Base-by-base conservation (phyloP, 1,140 invertebrate genomes). In the Steinernema feltiae region DNA sequence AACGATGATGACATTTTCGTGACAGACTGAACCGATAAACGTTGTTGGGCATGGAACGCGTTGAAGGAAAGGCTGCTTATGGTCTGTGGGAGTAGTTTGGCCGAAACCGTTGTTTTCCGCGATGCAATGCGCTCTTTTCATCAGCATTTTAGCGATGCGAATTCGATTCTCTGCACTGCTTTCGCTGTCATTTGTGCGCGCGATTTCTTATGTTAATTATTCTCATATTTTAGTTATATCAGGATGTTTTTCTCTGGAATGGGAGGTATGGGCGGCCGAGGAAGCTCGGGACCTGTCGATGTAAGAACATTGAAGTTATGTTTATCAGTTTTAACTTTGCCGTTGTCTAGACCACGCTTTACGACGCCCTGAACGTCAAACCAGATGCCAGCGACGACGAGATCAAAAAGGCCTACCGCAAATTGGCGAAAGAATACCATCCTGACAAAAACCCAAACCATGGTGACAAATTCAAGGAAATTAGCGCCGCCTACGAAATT, bases 361-460 rank as follows among this genome's bases (percentile, higher is more conserved):
- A 95, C 85, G 92, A 93, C 78, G 88, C 93, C 82, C 89, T 94
- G 80, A 91, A 92, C 76, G 93, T 94, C 70, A 87, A 88, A 76
- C 91, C 90, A 88, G 90, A 88, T 88, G 91, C 92, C 74, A 89
- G 90, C 73, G 91, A 92, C 82, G 88, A 89, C 18, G 93, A 94
- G 89, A 93, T 95, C 78, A 94, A 94, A 89, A 92, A 93, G 90
- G 93, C 91, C 80, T 94, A 94, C 87, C 89, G 92, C 75, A 92
- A 92, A 87, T 87, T 94, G 80, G 93, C 93, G 1, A 93, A 93
- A 88, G 92, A 93, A 89, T 93, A 91, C 86, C 93, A 94, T 88
- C 93, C 93, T 27, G 93, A 94, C 82, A 94, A 93, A 85, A 94
- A 94, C 87, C 91, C 91, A 29, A 90, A 91, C 78, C 91, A 92